A percentile compares a stretch with the other conserved stretches of the same genome.
These are phyloP conservation scores for Chromis chromis DNA, from an alignment of 2,797 vertebrate genomes.

Conservation along the genomic window DNA sequence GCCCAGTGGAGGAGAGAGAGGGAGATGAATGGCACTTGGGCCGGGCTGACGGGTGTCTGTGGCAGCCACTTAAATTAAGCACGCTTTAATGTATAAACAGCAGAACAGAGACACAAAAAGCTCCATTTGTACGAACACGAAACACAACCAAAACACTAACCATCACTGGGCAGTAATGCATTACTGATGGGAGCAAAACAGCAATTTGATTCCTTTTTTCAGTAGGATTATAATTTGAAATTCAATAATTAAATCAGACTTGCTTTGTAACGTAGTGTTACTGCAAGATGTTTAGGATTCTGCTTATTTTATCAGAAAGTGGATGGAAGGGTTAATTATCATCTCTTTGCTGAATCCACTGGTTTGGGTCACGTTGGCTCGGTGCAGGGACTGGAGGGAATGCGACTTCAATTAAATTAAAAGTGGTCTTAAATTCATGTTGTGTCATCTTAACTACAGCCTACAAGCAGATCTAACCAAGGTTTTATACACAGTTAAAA, in stretches of 20 bases:
- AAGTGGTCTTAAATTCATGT: background rate
- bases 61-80: constrained; percentile 60
- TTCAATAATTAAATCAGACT: background rate
- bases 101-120: constrained; percentile 35
- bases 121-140: constrained; percentile 20
- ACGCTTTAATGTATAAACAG: constrained; percentile 64
- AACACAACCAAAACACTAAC: constrained; percentile 5
- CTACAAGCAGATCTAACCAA: no score
- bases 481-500: no score
- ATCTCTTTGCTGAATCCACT: background rate
- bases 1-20: constrained; percentile 28
- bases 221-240: background rate
- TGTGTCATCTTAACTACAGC: background rate
- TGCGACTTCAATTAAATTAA: background rate
- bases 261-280: background rate
- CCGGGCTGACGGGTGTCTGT: constrained; percentile 66
- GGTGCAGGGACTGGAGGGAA: background rate
- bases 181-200: background rate
- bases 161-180: background rate
- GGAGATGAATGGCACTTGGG: constrained; percentile 64
- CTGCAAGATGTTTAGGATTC: background rate
- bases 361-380: background rate
- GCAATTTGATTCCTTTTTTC: background rate
- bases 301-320: background rate
- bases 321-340: background rate